Evolutionary conservation across 2,113 vertebrate species (phyloP).

Genomic region (Pycnonotus jocosus): DNA sequence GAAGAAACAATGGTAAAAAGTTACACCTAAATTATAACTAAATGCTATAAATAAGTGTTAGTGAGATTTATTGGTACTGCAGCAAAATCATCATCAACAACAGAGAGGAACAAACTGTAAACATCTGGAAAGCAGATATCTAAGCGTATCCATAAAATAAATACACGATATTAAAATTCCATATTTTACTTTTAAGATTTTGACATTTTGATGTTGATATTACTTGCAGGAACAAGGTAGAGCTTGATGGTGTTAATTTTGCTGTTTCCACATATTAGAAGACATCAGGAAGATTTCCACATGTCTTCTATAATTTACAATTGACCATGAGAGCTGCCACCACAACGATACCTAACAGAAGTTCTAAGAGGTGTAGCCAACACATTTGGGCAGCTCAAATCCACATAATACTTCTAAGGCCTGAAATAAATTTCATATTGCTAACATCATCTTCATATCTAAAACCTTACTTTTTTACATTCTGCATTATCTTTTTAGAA

Average conservation of each 20-base stretch:
- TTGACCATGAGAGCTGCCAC: background rate
- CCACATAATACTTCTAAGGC: background rate
- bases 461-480: background rate
- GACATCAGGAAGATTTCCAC: background rate
- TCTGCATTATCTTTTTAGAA: background rate
- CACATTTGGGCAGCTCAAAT: background rate
- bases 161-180: background rate
- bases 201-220: background rate
- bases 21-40: background rate
- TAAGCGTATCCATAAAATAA: background rate
- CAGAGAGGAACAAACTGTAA: background rate
- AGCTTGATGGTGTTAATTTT: background rate
- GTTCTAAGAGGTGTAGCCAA: background rate
- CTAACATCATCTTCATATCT: background rate
- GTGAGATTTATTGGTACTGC: background rate
- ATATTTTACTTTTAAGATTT: background rate
- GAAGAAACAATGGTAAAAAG: background rate
- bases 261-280: background rate
- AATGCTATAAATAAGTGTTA: background rate
- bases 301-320: background rate
- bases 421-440: background rate
- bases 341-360: background rate
- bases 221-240: background rate
- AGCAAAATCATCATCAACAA: background rate
- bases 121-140: background rate